Conservation (phyloP, 2,113 vertebrate genomes). For the Sturnus vulgaris region DNA sequence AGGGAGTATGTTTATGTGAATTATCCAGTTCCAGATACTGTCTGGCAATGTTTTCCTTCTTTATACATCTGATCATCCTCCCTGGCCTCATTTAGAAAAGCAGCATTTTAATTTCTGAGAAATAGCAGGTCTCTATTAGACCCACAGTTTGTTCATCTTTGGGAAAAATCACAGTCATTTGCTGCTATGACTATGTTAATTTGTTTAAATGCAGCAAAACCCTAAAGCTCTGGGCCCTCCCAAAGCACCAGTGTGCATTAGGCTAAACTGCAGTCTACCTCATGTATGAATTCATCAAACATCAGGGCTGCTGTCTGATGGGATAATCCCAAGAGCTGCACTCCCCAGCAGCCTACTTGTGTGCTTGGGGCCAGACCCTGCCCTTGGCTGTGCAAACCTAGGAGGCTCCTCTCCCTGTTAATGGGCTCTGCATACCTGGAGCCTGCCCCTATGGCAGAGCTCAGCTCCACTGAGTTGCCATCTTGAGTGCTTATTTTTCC, state of each 20-base stretch:
- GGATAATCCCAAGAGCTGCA: background rate
- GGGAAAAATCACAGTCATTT: conserved; percentile 11
- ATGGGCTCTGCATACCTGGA: background rate
- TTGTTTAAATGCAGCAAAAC: background rate
- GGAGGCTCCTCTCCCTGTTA: background rate
- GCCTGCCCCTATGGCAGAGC: background rate
- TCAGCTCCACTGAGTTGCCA: background rate
- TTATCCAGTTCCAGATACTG: conserved; percentile 18
- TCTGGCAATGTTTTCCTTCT: conserved; percentile 21
- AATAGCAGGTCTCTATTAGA: background rate
- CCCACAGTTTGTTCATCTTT: background rate
- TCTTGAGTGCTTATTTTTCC: background rate
- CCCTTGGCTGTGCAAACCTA: background rate
- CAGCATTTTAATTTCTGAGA: background rate
- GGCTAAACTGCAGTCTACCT: background rate
- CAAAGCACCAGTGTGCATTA: background rate
- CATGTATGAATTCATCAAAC: background rate
- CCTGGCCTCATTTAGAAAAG: background rate
- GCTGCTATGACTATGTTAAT: conserved; percentile 2
- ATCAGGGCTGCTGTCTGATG: background rate
- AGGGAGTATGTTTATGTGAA: conserved; percentile 7
- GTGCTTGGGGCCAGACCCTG: background rate
- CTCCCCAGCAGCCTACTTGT: background rate
- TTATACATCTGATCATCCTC: conserved; percentile 52
- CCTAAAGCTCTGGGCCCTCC: background rate